Evolutionary conservation across 2,113 vertebrate species (phyloP), one percentile per base, ranked within the genome.

Genomic region (Climacteris rufus): DNA sequence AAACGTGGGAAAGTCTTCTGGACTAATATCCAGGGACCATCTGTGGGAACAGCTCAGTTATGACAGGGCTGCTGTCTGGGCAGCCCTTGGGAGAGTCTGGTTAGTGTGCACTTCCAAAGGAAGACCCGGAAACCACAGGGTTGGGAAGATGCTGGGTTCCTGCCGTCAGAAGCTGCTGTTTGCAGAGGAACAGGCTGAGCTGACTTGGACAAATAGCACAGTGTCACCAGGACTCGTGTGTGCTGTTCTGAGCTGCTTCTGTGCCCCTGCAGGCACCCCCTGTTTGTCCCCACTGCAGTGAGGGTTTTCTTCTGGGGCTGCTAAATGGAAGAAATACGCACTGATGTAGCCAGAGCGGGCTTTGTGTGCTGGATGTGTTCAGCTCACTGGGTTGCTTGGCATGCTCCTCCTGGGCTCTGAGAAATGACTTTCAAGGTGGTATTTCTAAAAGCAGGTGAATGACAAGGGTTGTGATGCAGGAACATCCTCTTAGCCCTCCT

Each of bases 1-100:
- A 83, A 92, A 95, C 37, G 52, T 96, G 96, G 93, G 93, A 94
- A 95, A 96, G 35, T 89, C 89, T 59, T n/a, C 64, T 92, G 84
- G 33, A 78, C 28, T 82, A 35, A 37, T 2, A 45, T 89, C 31
- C 89, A 82, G 80, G 56, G 65, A 61, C 25, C 31, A 11, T 82
- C 56, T 79, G 42, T 92, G 95, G 65, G 65, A 95, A 82, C 60
- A 82, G 61, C 74, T 91, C n/a, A 5, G 44, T 87, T 87, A 3
- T 75, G 47, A 40, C 30, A 27, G 65, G 39, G n/a, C 69, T 95
- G 87, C 0, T 75, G 15, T 81, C 71, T 95, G 84, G 15, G 83
- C 91, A 89, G 61, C 61, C 70, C 64, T 52, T 71, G 83, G 89
- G 93, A 89, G 39, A 50, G 2, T 14, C 33, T 52, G 56, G 40